Conservation (phyloP, 2,797 vertebrate species). For the Silurus lanzhouensis region DNA sequence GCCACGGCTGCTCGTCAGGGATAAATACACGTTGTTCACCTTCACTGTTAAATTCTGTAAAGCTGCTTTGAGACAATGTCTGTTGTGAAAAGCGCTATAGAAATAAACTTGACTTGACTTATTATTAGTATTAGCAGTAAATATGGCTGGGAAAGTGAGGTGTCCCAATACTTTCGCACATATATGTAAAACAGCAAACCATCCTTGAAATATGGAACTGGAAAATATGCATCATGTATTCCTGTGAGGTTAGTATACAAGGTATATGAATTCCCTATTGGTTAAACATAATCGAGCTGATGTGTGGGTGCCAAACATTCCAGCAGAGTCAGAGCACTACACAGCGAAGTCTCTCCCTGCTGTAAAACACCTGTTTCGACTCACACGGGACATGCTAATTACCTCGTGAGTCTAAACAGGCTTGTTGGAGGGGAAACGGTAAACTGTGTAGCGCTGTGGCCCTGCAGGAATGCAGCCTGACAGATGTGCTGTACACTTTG, state of each 20-base stretch:
- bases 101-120: no score
- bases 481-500: background rate
- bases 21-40: no score
- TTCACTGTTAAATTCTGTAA: no score
- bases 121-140: no score
- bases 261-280: constrained; percentile 9
- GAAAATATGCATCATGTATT: background rate
- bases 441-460: background rate
- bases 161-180: no score
- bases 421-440: background rate
- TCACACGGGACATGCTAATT: background rate
- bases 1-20: no score
- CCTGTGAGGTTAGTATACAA: background rate
- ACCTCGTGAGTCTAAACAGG: constrained; percentile 8
- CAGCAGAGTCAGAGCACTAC: constrained; percentile 1
- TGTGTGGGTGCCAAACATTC: background rate
- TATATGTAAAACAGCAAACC: background rate
- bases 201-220: background rate
- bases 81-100: no score
- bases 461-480: constrained; percentile 22
- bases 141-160: no score
- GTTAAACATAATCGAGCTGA: background rate
- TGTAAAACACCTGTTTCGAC: constrained; percentile 9
- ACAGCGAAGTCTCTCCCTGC: constrained; percentile 3
- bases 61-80: no score